Evolutionary conservation across 1,140 invertebrate species (phyloP).

Genomic region (Drosophila willistoni): DNA sequence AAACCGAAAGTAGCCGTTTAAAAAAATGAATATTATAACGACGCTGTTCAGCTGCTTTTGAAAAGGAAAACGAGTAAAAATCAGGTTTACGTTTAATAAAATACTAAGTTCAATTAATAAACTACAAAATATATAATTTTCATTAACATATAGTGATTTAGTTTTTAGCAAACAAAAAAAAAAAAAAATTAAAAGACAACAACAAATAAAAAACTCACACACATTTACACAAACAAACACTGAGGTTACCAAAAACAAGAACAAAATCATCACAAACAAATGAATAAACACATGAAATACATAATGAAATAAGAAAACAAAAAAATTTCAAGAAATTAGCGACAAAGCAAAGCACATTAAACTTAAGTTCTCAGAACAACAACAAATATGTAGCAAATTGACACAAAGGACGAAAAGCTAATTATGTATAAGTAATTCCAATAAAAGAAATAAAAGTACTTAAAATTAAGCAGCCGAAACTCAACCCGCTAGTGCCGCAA

Average conservation of each 20-base stretch:
- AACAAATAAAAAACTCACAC: constrained; percentile 39
- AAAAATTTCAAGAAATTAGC: constrained; percentile 49
- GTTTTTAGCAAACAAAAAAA: constrained; percentile 54
- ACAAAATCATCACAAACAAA: constrained; percentile 50
- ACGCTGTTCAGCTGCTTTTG: constrained; percentile 67
- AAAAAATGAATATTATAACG: constrained; percentile 16
- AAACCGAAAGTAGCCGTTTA: not conserved
- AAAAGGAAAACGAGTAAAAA: constrained; percentile 40
- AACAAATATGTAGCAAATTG: constrained; percentile 46
- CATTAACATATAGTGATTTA: constrained; percentile 48
- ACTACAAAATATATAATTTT: constrained; percentile 42
- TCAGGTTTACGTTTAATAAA: constrained; percentile 73
- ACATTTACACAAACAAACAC: constrained; percentile 47
- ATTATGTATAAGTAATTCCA: constrained; percentile 64
- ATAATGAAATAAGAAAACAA: constrained; percentile 30
- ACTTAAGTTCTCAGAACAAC: constrained; percentile 49
- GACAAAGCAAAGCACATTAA: constrained; percentile 50
- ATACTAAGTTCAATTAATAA: constrained; percentile 63
- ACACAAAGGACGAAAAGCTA: constrained; percentile 43
- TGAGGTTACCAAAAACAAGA: constrained; percentile 65
- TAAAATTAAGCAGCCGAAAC: constrained; percentile 44
- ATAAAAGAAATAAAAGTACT: constrained; percentile 39
- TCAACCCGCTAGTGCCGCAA: constrained; percentile 1
- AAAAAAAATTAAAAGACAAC: constrained; percentile 64
- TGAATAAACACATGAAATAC: constrained; percentile 13